phyloP scores from a whole-genome alignment of 2,113 vertebrate genomes.

The Mohoua ochrocephala region DNA sequence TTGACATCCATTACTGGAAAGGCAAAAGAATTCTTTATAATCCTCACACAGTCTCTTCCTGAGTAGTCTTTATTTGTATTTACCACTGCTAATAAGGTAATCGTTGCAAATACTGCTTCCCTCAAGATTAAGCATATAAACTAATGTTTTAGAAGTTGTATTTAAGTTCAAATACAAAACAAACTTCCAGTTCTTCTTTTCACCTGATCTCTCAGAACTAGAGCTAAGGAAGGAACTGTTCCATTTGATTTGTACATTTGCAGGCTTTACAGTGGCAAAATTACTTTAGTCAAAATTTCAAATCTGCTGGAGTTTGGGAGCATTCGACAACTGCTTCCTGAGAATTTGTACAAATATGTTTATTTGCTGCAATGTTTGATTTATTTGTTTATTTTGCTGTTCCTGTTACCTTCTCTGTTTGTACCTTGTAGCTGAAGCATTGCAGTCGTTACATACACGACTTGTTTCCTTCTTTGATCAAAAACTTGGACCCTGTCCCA shows the following conservation, averaged over 20 bases:
- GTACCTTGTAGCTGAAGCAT: constrained; percentile 86
- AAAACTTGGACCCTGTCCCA: constrained; percentile 97
- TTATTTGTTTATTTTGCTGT: background rate
- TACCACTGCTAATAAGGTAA: background rate
- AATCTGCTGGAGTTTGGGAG: background rate
- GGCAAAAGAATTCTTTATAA: background rate
- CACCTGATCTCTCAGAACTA: background rate
- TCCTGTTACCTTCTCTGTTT: background rate
- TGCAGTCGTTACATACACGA: constrained; percentile 99
- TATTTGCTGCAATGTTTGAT: background rate
- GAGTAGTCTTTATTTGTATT: background rate
- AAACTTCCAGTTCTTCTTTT: background rate
- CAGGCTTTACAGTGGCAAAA: background rate
- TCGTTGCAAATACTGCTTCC: background rate
- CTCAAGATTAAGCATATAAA: background rate
- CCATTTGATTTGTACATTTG: background rate
- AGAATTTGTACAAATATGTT: background rate
- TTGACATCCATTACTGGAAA: background rate
- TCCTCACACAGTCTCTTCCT: background rate
- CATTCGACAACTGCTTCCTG: background rate
- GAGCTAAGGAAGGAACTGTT: background rate
- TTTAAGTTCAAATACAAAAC: background rate
- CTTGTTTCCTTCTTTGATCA: constrained; percentile 96
- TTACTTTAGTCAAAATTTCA: background rate
- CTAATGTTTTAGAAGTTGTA: background rate